Conservation (phyloP, 2,888 invertebrate genomes). For the Leucophenga maculata region DNA sequence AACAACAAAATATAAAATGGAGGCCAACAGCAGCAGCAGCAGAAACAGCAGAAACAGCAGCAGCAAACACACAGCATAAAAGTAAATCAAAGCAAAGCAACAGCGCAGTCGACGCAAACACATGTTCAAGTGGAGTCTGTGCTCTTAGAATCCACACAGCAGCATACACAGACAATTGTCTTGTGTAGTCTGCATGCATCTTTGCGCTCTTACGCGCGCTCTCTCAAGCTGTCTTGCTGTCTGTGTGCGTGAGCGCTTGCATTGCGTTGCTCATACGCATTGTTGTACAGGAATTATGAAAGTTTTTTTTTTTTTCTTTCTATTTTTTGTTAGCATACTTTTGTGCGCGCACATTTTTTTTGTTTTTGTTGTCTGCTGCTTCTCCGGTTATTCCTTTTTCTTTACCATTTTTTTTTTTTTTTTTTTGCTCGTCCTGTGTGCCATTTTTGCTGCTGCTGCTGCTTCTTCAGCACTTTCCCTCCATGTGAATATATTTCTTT, state of each 20-base stretch:
- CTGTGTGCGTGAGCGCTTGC: conserved; percentile 24
- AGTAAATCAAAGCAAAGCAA: conserved; percentile 21
- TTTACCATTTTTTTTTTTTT: not conserved
- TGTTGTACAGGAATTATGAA: conserved; percentile 40
- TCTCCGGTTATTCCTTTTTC: not conserved
- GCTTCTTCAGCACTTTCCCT: not conserved
- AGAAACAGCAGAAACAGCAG: conserved; percentile 37
- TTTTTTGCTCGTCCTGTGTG: not conserved
- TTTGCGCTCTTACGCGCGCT: conserved; percentile 21
- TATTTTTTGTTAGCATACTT: conserved; percentile 56
- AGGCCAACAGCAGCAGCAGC: conserved; percentile 33
- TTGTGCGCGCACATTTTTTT: conserved; percentile 36
- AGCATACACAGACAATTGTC: not conserved
- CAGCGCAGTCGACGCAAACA: conserved; percentile 17
- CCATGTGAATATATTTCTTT: not conserved
- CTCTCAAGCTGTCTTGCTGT: not conserved
- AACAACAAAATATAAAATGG: not conserved
- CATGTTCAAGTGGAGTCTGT: conserved; percentile 16
- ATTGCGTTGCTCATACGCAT: conserved; percentile 26
- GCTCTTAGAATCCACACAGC: not conserved
- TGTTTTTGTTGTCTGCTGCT: not conserved
- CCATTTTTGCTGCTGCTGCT: conserved; percentile 5
- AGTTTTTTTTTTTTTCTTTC: conserved; percentile 51
- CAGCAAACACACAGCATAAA: conserved; percentile 32
- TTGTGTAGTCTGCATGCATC: too few relatives aligned